Percentiles rank a stretch among this genome's conserved stretches.
These are phyloP conservation scores for mouse (Mus musculus) DNA, from an alignment of 2,113 vertebrate species.

Conservation along the genomic window DNA sequence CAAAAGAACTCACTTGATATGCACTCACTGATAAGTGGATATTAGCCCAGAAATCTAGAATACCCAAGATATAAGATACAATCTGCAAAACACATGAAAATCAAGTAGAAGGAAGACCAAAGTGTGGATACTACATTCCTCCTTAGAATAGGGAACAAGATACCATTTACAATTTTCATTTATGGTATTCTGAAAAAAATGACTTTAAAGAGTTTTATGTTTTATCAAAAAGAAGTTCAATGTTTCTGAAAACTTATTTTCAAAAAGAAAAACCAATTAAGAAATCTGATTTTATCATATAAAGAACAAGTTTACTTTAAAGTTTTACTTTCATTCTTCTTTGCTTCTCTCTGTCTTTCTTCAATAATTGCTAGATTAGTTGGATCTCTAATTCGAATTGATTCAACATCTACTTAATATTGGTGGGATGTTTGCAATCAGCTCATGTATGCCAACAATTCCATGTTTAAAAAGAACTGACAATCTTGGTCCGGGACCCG, in stretches of 20 bases:
- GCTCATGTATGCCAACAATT: neutral
- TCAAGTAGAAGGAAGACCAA: too few species aligned
- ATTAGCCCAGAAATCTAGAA: too few species aligned
- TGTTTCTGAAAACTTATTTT: neutral
- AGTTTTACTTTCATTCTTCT: neutral
- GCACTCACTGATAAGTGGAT: too few species aligned
- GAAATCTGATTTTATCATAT: neutral
- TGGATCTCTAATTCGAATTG: neutral
- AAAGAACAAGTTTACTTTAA: neutral
- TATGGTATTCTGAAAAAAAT: neutral
- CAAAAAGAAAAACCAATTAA: neutral
- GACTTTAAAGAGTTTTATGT: neutral
- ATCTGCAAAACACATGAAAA: too few species aligned
- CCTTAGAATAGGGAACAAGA: too few species aligned
- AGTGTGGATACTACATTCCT: too few species aligned
- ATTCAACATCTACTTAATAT: neutral
- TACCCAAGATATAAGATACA: too few species aligned
- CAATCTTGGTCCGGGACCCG: too few species aligned
- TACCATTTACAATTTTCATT: neutral
- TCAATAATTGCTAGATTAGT: neutral
- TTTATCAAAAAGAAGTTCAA: neutral
- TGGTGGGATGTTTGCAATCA: neutral
- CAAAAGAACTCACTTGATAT: too few species aligned
- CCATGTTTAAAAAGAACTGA: neutral
- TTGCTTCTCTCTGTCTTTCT: neutral